Evolutionary conservation across 64 coral and sea anemone species (phyloP), one percentile per base, ranked within the genome.

Genomic region (Montipora capricornis): DNA sequence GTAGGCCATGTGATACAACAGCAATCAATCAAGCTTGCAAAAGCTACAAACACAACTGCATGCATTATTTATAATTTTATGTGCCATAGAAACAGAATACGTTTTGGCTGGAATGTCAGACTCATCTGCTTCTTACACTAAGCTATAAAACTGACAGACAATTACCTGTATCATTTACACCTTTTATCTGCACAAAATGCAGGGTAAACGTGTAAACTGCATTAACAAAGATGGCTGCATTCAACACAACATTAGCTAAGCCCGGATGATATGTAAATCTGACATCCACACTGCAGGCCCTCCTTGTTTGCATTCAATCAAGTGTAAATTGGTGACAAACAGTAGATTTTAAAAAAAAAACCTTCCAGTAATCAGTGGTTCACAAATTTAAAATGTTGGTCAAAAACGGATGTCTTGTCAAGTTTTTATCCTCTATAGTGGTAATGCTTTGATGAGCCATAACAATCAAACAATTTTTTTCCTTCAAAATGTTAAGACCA

Each of bases 1-100:
- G 29, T 44, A 12, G 13, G 74, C 44, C 10, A 9, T 47, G 6
- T 6, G 6, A 78, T 17, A 49, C 45, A 78, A 49, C 45, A 49
- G 47, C 9, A 49, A 86, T 86, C 64, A 86, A 86, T 71, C 82
- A 86, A 71, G 7, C 19, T 71, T 71, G 46, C 10, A 86, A 20
- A 86, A 86, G 47, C 60, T 78, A 78, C 82, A 86, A 86, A 69
- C 82, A 86, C 44, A 46, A 71, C 9, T 16, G 10, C 22, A 73
- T 86, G 45, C 66, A 86, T 86, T 68, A 86, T 86, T 86, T 70
- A 86, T 86, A 47, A 70, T 17, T 71, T 84, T 68, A 2, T 70
- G 82, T 73, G 46, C n/a, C 62, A 86, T 86, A 86, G 82, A 48
- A 86, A 86, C 82, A 69, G 44, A 47, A 49, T 22, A 48, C 47